Percentiles rank a stretch among this genome's conserved stretches.
These are phyloP conservation scores for Microdon myrmicae DNA, from an alignment of 2,888 invertebrate species.

Conservation along the genomic window DNA sequence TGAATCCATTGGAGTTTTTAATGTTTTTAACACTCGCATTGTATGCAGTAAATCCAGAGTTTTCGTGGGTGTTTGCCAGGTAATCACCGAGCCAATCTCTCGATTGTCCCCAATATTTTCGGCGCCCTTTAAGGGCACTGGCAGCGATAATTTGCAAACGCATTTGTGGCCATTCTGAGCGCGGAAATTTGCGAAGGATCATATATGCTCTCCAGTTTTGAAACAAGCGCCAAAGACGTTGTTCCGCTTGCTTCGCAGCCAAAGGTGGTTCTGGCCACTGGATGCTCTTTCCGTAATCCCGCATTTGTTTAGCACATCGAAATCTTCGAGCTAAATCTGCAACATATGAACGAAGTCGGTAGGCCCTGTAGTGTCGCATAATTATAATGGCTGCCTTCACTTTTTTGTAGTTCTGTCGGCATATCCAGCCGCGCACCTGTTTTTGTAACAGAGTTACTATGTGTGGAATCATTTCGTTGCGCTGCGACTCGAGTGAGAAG, in stretches of 20 bases:
- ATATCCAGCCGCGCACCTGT: slow-evolving; percentile 87
- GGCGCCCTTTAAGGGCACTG: slow-evolving; percentile 73
- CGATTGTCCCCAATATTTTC: slow-evolving; percentile 77
- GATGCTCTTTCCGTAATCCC: slow-evolving; percentile 81
- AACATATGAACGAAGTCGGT: slow-evolving; percentile 80
- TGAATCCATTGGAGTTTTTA: slow-evolving; percentile 75
- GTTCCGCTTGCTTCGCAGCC: slow-evolving; percentile 73
- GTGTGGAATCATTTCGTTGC: slow-evolving; percentile 88
- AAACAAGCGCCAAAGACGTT: slow-evolving; percentile 73
- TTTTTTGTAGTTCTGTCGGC: slow-evolving; percentile 81
- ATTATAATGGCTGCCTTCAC: slow-evolving; percentile 88
- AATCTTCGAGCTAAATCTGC: slow-evolving; percentile 74
- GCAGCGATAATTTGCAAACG: slow-evolving; percentile 82
- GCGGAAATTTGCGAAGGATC: slow-evolving; percentile 82
- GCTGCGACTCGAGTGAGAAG: slow-evolving; percentile 86
- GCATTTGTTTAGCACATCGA: slow-evolving; percentile 72
- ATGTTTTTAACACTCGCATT: slow-evolving; percentile 76
- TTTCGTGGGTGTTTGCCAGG: slow-evolving; percentile 75
- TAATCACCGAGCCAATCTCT: slow-evolving; percentile 89
- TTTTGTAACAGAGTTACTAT: slow-evolving; percentile 95
- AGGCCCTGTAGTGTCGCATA: slow-evolving; percentile 79
- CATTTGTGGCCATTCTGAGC: slow-evolving; percentile 88
- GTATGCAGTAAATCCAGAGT: slow-evolving; percentile 74
- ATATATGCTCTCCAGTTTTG: slow-evolving; percentile 90
- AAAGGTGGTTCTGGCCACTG: slow-evolving; percentile 86